phyloP scores from a whole-genome alignment of 2,113 vertebrate genomes.

The Scalopus aquaticus region DNA sequence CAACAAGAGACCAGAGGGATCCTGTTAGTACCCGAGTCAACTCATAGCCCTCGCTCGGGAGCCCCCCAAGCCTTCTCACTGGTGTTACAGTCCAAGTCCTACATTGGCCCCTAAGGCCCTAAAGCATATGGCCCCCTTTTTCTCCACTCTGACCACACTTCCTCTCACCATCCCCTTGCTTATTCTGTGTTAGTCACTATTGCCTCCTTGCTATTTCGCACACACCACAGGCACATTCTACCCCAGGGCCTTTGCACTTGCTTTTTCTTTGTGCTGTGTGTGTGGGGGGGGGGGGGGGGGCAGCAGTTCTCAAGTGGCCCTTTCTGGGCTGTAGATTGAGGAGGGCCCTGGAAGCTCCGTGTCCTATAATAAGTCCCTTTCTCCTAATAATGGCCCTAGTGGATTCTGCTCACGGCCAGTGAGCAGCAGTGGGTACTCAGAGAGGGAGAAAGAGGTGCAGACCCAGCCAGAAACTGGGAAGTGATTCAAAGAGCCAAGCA shows the following conservation, averaged over 20 bases:
- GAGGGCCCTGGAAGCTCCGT: neutral
- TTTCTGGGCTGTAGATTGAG: neutral
- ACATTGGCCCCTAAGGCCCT: neutral
- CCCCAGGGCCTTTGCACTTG: conserved; percentile 15
- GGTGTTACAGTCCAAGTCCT: neutral
- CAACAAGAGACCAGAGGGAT: neutral
- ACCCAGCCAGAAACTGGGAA: neutral
- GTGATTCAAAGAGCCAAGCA: neutral
- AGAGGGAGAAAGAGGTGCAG: neutral
- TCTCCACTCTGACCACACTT: neutral
- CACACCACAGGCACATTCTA: neutral
- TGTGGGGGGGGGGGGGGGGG: no score
- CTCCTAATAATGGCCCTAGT: neutral
- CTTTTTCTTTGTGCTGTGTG: neutral
- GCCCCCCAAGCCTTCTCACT: neutral
- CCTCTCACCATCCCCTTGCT: neutral
- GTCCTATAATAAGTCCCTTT: neutral
- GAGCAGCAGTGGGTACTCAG: neutral
- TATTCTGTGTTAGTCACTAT: neutral
- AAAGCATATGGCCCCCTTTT: neutral
- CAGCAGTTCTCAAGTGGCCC: neutral
- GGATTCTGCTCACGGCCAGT: neutral
- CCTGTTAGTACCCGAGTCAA: neutral
- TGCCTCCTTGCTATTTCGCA: neutral
- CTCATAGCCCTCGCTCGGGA: neutral